Percentiles rank a stretch among this genome's conserved stretches.
Evolutionary conservation across 2,797 vertebrate species (phyloP).

Genomic region (Gymnothorax javanicus): DNA sequence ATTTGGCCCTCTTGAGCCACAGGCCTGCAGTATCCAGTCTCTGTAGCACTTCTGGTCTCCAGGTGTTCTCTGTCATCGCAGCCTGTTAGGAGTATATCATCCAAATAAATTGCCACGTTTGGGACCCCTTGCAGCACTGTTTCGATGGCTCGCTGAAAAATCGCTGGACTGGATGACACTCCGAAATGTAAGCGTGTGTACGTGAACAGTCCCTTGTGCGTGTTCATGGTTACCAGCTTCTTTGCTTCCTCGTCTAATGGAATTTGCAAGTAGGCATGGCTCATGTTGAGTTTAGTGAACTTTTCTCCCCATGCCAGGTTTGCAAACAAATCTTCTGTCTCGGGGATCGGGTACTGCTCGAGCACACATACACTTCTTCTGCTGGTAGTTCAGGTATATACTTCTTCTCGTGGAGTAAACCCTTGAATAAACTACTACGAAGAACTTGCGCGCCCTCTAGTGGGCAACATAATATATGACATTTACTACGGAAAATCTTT

Average conservation of each 20-base stretch:
- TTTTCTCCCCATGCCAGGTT: constrained; percentile 31
- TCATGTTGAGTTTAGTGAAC: constrained; percentile 36
- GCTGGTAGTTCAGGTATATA: no score
- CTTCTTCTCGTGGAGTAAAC: no score
- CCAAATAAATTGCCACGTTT: neutral
- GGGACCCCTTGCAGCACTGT: neutral
- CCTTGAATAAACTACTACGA: no score
- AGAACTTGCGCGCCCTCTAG: no score
- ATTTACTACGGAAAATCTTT: no score
- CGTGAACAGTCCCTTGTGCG: no score
- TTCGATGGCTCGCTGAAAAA: neutral
- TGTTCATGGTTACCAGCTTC: no score
- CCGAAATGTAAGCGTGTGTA: no score
- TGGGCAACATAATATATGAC: no score
- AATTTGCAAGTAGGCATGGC: no score
- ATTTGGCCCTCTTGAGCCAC: neutral
- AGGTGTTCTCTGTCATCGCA: neutral
- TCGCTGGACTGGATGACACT: neutral
- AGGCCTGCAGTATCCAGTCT: neutral
- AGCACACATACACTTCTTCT: no score
- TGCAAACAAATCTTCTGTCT: constrained; percentile 34
- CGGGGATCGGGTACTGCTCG: constrained; percentile 30
- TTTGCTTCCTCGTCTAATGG: no score
- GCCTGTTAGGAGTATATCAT: neutral
- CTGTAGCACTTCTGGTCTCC: neutral